Evolutionary conservation across 2,888 invertebrate genomes (phyloP), one percentile per base, ranked within the genome.

Genomic region (Lasioglossum vierecki): DNA sequence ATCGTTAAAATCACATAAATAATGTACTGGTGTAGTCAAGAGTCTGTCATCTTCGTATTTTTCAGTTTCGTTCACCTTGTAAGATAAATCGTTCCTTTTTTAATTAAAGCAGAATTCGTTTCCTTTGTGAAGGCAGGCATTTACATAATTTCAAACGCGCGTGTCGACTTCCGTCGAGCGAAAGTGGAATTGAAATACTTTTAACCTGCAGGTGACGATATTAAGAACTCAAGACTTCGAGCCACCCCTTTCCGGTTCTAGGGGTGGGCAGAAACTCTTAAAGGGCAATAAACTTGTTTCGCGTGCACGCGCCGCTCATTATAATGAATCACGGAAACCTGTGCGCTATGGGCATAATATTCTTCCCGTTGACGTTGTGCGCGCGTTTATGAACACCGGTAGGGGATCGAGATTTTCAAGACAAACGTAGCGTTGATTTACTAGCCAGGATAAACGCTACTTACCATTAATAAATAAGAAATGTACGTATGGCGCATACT

Each of bases 211-310:
- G 93, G 93, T 93, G 93, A 91, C 89, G 87, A 87, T 92, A 92
- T 93, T 91, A 91, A 91, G 90, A 93, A 93, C 92, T 93, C 91
- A 91, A 93, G 91, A 93, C 91, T 91, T 92, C 80, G 84, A 80
- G 82, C 88, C 80, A 85, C 89, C 90, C 84, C 83, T 83, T 79
- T 74, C 82, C 85, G 72, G 83, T 83, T 76, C 71, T 83, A 57
- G 75, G 77, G 87, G 82, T 89, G 89, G 89, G 90, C 89, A 87
- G 89, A 89, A 93, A 91, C 89, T 92, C 91, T 91, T 91, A 89
- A 89, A 90, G 91, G 92, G 91, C 88, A 91, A 91, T 92, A 92
- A 93, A 93, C 93, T 92, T 88, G 93, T 93, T 93, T 92, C 88
- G 77, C 88, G 83, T 90, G 91, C 93, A 93, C 93, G 93, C 91